A percentile compares a stretch with the other conserved stretches of the same genome.
phyloP scores from a whole-genome alignment of 2,888 invertebrate genomes.

The Megastigmus dorsalis region DNA sequence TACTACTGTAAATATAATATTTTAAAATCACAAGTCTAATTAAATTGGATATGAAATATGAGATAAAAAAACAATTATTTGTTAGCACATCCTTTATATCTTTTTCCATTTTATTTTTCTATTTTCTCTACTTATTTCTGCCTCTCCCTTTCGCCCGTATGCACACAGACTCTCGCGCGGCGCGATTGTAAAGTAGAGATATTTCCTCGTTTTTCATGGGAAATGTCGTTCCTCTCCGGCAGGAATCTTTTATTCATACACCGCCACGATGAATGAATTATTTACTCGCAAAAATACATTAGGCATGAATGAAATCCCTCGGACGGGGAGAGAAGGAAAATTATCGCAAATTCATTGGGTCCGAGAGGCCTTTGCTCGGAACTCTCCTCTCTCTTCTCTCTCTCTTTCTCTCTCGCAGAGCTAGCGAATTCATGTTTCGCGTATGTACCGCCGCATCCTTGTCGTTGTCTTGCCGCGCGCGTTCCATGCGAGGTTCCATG shows the following conservation, averaged over 20 bases:
- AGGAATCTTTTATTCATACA: slow-evolving; percentile 55
- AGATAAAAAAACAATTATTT: no score
- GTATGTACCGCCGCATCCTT: neutral
- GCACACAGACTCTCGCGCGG: neutral
- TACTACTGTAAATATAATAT: no score
- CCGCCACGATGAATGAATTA: slow-evolving; percentile 51
- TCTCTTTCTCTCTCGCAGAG: neutral
- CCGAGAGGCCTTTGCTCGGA: no score
- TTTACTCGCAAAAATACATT: slow-evolving; percentile 50
- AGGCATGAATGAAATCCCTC: slow-evolving; percentile 49
- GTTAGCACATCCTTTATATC: neutral
- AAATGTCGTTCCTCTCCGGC: slow-evolving; percentile 24
- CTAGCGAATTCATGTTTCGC: neutral
- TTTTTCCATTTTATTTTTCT: neutral
- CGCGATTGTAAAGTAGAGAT: slow-evolving; percentile 36
- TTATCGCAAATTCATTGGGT: slow-evolving; percentile 45
- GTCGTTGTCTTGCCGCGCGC: neutral
- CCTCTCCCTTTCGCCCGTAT: neutral
- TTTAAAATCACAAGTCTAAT: no score
- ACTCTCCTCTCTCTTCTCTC: no score
- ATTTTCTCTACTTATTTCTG: neutral
- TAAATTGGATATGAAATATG: no score
- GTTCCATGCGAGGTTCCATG: no score
- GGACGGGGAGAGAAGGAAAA: slow-evolving; percentile 29
- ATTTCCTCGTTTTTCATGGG: slow-evolving; percentile 27